Conservation (phyloP, 92 coral and sea anemone genomes). For the Pocillopora meandrina region DNA sequence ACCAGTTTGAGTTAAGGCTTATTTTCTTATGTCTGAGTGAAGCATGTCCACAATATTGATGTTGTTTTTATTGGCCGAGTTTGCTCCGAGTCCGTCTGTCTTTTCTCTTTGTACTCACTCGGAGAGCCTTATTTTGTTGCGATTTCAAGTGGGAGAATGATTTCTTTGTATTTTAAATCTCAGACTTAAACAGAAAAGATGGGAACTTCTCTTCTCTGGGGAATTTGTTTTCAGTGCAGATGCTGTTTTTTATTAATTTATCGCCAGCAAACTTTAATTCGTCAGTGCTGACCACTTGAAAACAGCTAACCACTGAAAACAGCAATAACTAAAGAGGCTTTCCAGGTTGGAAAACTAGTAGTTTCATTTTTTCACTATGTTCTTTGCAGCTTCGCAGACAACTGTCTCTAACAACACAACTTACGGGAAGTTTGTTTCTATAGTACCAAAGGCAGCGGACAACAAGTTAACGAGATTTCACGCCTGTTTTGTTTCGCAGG, state of each 20-base stretch:
- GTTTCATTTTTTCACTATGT: neutral
- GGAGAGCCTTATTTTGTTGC: no score
- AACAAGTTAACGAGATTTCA: slow-evolving; percentile 12
- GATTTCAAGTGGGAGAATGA: no score
- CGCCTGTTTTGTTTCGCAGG: neutral
- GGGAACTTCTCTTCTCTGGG: neutral
- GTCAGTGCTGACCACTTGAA: no score
- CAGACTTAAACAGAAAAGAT: no score
- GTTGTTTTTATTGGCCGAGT: no score
- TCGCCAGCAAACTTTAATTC: neutral
- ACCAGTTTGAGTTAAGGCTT: no score
- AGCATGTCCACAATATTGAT: no score
- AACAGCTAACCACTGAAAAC: no score
- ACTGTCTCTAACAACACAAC: neutral
- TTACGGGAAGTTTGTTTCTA: neutral
- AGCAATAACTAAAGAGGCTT: neutral
- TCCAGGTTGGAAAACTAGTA: neutral
- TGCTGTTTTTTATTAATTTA: neutral
- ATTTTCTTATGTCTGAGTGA: no score
- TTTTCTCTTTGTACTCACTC: no score
- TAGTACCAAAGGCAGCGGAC: slow-evolving; percentile 25
- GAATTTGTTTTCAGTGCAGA: neutral
- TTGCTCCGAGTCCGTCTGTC: no score
- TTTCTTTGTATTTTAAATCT: no score
- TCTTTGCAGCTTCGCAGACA: neutral